Evolutionary conservation across 2,113 vertebrate species (phyloP), one percentile per base, ranked within the genome.

Genomic region (Gymnogyps californianus): DNA sequence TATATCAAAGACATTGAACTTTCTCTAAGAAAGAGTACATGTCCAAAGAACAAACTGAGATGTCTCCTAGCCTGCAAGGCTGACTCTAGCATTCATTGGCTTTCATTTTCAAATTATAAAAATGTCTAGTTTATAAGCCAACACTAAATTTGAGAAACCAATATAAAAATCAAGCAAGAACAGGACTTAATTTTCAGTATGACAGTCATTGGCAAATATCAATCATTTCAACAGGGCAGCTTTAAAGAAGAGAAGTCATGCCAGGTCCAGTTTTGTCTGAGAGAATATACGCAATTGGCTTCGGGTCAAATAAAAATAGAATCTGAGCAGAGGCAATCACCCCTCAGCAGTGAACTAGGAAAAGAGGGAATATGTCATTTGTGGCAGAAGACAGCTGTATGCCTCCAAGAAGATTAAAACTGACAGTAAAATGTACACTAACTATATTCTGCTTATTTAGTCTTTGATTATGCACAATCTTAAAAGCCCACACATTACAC

Each of bases 271-370:
- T 96, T 80, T 92, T 90, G 78, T 87, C 72, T 87, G 49, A 92
- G 69, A 86, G 85, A 97, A 98, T 95, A 82, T 54, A 87, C 5
- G 19, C 90, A 97, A 57, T 32, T 97, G 96, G 95, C 96, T 98
- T 88, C 12, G 4, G 95, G 96, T 97, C 97, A 97, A 95, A 97
- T 91, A 94, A 96, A 98, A 98, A 98, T 94, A 98, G 97, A 94
- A 84, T 59, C 20, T 36, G 67, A 96, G 92, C 49, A 88, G 78
- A 93, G 64, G 78, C 58, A 44, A 70, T 52, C 31, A 17, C 52
- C 96, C 84, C 92, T 93, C 78, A 75, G 66, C 40, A 81, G 86
- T 11, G 42, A 92, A 20, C 1, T 13, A 77, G 78, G 81, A 67
- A 44, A 88, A 59, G 55, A 69, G 79, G 18, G 42, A 87, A 69